These are phyloP conservation scores for Lepidostoma basale DNA, from an alignment of 1,140 invertebrate species.

Conservation along the genomic window DNA sequence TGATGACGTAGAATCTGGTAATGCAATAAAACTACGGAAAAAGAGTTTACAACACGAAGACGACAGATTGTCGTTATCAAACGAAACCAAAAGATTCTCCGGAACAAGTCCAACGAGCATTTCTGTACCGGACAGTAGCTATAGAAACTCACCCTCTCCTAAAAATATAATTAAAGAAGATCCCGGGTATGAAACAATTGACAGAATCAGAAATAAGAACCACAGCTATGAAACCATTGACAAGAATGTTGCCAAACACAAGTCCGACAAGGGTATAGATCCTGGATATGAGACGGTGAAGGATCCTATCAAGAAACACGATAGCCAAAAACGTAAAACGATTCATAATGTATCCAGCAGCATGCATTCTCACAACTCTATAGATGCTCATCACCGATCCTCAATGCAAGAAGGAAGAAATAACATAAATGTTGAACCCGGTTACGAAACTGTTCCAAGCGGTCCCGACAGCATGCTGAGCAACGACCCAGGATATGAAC, in stretches of 20 bases:
- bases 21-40: conserved; percentile 53
- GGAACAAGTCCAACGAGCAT: conserved; percentile 32
- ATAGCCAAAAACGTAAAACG: conserved; percentile 39
- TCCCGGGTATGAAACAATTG: conserved; percentile 60
- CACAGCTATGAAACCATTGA: conserved; percentile 61
- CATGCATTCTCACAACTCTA: conserved; percentile 36
- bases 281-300: conserved; percentile 70
- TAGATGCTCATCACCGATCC: conserved; percentile 31
- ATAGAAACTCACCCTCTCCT: conserved; percentile 39
- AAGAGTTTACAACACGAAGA: conserved; percentile 43
- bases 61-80: conserved; percentile 34
- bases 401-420: conserved; percentile 34
- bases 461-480: conserved; percentile 63
- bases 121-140: conserved; percentile 3
- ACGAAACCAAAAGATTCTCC: conserved; percentile 40
- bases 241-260: conserved; percentile 49
- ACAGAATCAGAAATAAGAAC: conserved; percentile 53
- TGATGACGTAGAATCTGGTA: conserved; percentile 38
- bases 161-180: conserved; percentile 52
- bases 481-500: conserved; percentile 69
- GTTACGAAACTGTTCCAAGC: conserved; percentile 56
- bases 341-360: conserved; percentile 33
- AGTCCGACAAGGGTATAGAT: conserved; percentile 57
- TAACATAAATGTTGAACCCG: conserved; percentile 48
- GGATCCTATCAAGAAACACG: conserved; percentile 51